Conservation (phyloP, 2,113 vertebrate species). For the Actinemys pallida region DNA sequence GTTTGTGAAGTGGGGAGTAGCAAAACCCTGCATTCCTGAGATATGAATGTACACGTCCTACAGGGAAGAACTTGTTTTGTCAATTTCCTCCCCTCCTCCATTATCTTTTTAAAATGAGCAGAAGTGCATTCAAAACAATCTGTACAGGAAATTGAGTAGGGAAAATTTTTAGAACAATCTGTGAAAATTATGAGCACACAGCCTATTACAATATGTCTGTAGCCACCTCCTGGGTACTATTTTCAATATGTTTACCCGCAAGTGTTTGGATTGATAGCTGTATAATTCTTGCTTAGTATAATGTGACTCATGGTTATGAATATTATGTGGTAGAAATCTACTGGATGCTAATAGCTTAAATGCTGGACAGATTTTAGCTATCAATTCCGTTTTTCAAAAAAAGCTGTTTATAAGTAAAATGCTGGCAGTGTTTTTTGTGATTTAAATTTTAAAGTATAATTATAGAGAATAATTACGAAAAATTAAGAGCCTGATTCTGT, state of each 20-base stretch:
- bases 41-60: background rate
- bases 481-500: background rate
- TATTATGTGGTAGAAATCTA: background rate
- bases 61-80: background rate
- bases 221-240: background rate
- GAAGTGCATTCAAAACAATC: background rate
- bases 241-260: background rate
- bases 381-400: background rate
- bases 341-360: background rate
- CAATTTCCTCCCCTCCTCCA: background rate
- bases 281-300: background rate
- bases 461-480: slow-evolving; percentile 1
- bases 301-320: background rate
- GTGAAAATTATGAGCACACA: background rate
- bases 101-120: background rate
- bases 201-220: background rate
- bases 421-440: background rate
- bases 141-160: background rate
- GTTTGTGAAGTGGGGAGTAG: background rate
- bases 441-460: background rate
- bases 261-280: background rate
- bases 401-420: background rate
- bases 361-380: background rate
- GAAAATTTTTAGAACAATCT: background rate
- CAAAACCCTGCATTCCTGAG: background rate